Conservation (phyloP, 2,113 vertebrate species). For the Myodes glareolus region DNA sequence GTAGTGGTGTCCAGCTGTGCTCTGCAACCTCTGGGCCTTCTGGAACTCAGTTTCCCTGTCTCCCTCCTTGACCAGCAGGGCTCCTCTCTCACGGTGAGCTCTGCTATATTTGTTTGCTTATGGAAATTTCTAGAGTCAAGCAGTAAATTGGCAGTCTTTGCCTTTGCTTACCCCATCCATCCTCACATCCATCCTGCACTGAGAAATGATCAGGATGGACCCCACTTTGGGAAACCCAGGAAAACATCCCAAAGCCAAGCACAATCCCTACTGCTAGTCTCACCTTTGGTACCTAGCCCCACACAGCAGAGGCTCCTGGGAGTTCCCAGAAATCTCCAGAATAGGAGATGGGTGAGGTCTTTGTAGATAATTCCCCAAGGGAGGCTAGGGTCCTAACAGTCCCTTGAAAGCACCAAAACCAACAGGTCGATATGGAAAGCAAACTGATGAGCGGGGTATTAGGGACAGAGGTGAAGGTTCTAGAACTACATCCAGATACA, state of each 20-base stretch:
- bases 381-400: too few relatives aligned
- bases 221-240: not conserved
- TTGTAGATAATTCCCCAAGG: not conserved
- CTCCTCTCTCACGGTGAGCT: not conserved
- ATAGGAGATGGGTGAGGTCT: not conserved
- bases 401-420: not conserved
- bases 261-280: not conserved
- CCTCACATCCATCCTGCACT: not conserved
- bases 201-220: not conserved
- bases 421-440: too few relatives aligned
- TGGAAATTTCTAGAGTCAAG: not conserved
- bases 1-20: rapidly evolving
- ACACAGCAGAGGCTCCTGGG: not conserved
- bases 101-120: rapidly evolving
- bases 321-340: not conserved
- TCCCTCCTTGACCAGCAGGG: not conserved
- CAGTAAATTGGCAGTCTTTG: rapidly evolving
- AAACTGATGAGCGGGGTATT: rapidly evolving
- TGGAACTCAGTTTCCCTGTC: not conserved
- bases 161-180: not conserved
- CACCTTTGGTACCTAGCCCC: not conserved
- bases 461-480: too few relatives aligned
- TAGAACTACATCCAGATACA: rapidly evolving
- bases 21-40: rapidly evolving
- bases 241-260: not conserved